phyloP scores from a whole-genome alignment of 2,888 invertebrate species.

The Sinotaia quadrata region DNA sequence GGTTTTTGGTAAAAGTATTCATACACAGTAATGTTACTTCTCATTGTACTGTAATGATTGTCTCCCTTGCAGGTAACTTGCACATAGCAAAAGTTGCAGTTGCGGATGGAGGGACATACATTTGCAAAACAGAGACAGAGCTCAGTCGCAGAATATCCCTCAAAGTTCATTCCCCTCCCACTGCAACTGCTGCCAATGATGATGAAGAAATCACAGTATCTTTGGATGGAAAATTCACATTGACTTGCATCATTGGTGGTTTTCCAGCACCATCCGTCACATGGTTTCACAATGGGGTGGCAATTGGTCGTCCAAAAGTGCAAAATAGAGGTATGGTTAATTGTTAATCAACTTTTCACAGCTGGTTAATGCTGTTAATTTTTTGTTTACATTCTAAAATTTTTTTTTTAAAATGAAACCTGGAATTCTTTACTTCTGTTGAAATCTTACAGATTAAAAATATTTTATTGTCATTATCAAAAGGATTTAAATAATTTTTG shows the following conservation, averaged over 20 bases:
- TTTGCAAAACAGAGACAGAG: slow-evolving; percentile 17
- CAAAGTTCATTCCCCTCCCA: slow-evolving; percentile 28
- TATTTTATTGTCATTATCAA: no score
- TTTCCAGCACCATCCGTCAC: slow-evolving; percentile 26
- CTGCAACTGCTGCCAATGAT: slow-evolving; percentile 2
- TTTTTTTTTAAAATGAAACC: no score
- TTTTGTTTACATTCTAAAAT: no score
- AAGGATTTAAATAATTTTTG: no score
- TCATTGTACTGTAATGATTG: no score
- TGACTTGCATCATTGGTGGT: slow-evolving; percentile 25
- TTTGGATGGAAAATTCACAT: slow-evolving; percentile 15
- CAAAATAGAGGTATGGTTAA: not conserved
- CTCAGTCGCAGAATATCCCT: slow-evolving; percentile 19
- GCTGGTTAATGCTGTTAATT: no score
- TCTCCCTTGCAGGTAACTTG: slow-evolving; percentile 19
- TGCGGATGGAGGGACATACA: slow-evolving; percentile 31
- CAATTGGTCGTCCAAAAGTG: not conserved
- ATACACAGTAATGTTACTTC: no score
- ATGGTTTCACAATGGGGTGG: slow-evolving; percentile 34
- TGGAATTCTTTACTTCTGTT: no score
- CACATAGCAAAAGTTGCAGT: slow-evolving; percentile 9
- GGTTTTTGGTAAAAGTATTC: no score
- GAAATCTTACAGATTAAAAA: no score
- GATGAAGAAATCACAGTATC: not conserved
- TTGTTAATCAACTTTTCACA: no score